Percentiles rank a stretch among this genome's conserved stretches.
Conservation (phyloP, 2,888 invertebrate species). For the Xestoiulus laeticollis region DNA sequence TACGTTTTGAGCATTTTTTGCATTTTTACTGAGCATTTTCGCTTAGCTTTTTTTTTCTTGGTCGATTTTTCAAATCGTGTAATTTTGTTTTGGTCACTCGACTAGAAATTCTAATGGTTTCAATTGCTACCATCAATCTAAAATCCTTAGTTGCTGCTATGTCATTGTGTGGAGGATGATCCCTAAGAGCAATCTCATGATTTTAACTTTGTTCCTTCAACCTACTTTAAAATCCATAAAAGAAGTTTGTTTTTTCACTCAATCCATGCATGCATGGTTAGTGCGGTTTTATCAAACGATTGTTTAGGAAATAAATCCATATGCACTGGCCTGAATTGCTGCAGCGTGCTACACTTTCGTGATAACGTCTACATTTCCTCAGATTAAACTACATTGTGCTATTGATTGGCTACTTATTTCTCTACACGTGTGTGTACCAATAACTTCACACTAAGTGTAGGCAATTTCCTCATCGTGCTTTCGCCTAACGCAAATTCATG, state of each 20-base stretch:
- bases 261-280: background rate
- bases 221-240: background rate
- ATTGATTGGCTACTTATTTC: background rate
- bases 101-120: background rate
- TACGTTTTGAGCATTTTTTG: background rate
- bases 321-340: background rate
- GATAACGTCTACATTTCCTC: background rate
- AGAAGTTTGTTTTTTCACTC: background rate
- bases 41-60: background rate
- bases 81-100: background rate
- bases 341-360: background rate
- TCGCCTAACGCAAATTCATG: background rate
- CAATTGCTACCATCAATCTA: background rate
- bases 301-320: background rate
- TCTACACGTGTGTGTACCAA: background rate
- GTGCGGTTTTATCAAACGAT: background rate
- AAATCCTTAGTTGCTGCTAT: background rate
- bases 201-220: background rate
- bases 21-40: background rate
- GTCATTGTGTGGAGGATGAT: background rate
- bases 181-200: background rate
- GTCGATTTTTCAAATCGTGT: background rate
- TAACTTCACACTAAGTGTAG: slow-evolving; percentile 15
- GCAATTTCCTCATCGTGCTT: slow-evolving; percentile 1
- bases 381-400: background rate